Evolutionary conservation across 2,888 invertebrate species (phyloP).

Genomic region (Drosophila helvetica): DNA sequence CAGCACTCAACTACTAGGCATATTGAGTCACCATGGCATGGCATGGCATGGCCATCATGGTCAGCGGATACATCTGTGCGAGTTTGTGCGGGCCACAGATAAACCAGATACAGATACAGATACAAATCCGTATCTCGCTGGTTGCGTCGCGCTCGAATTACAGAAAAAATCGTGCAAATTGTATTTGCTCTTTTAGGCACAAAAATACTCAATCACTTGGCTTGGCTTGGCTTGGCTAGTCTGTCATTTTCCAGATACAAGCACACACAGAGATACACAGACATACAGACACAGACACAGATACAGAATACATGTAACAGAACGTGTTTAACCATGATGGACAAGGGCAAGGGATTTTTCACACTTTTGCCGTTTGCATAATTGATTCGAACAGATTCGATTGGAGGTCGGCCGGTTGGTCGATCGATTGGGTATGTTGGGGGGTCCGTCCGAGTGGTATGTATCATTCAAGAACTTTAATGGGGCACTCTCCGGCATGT

Average conservation of each 20-base stretch:
- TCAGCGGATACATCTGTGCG: slow-evolving; percentile 62
- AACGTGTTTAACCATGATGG: slow-evolving; percentile 65
- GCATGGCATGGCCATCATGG: slow-evolving; percentile 59
- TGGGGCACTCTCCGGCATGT: not conserved
- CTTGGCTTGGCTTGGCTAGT: not conserved
- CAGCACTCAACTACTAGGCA: slow-evolving; percentile 58
- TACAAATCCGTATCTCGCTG: slow-evolving; percentile 33
- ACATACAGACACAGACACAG: slow-evolving; percentile 34
- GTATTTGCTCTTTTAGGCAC: slow-evolving; percentile 69
- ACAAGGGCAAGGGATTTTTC: slow-evolving; percentile 63
- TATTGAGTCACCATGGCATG: slow-evolving; percentile 64
- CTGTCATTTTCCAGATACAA: slow-evolving; percentile 32
- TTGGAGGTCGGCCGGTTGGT: slow-evolving; percentile 24
- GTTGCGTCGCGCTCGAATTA: slow-evolving; percentile 49
- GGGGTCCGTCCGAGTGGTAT: slow-evolving; percentile 5
- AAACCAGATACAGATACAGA: slow-evolving; percentile 37
- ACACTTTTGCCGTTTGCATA: slow-evolving; percentile 74
- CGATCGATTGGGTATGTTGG: not conserved
- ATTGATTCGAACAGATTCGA: slow-evolving; percentile 56
- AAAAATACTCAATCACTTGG: slow-evolving; percentile 32
- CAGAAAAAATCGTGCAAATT: slow-evolving; percentile 74
- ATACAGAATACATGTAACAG: slow-evolving; percentile 22
- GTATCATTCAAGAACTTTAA: slow-evolving; percentile 29
- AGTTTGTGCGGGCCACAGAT: slow-evolving; percentile 32
- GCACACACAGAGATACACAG: not conserved